These are phyloP conservation scores for Lordiphosa fenestrarum DNA, from an alignment of 2,888 invertebrate species.

Conservation along the genomic window DNA sequence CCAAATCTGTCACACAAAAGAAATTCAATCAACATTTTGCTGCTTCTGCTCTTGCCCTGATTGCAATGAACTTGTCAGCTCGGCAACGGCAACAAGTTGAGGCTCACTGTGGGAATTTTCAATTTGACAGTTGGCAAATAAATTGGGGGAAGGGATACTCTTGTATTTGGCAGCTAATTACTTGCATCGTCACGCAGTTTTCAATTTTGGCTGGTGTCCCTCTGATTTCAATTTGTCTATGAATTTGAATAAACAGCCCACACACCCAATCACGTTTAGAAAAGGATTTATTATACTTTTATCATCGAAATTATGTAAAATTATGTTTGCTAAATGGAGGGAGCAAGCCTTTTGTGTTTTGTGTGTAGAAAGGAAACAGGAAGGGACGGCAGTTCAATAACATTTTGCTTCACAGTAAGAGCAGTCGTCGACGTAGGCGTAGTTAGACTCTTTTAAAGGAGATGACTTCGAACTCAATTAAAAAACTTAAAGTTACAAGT, in stretches of 20 bases:
- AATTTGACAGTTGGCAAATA: constrained; percentile 22
- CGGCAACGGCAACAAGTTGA: constrained; percentile 31
- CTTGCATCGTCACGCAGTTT: constrained; percentile 25
- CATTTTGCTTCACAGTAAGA: constrained; percentile 9
- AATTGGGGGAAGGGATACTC: background rate
- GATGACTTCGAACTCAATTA: background rate
- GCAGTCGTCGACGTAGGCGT: background rate
- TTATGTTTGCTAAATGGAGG: constrained; percentile 9
- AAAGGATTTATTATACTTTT: constrained; percentile 28
- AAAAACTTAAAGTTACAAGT: too few relatives aligned
- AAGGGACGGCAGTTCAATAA: constrained; percentile 4
- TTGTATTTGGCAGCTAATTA: constrained; percentile 56
- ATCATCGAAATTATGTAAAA: constrained; percentile 18
- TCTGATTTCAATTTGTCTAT: constrained; percentile 2
- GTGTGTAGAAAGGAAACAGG: constrained; percentile 4
- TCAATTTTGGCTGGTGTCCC: constrained; percentile 21
- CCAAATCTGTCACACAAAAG: constrained; percentile 41
- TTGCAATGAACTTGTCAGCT: constrained; percentile 52
- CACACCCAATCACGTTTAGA: constrained; percentile 4
- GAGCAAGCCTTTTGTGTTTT: constrained; percentile 10
- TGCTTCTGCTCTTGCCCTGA: constrained; percentile 15
- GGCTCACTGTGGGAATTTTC: constrained; percentile 5
- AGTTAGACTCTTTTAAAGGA: constrained; percentile 1
- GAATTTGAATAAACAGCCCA: background rate
- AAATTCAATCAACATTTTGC: constrained; percentile 62